Conservation (phyloP, 2,888 invertebrate genomes). For the Glyphotaelius pellucidus region DNA sequence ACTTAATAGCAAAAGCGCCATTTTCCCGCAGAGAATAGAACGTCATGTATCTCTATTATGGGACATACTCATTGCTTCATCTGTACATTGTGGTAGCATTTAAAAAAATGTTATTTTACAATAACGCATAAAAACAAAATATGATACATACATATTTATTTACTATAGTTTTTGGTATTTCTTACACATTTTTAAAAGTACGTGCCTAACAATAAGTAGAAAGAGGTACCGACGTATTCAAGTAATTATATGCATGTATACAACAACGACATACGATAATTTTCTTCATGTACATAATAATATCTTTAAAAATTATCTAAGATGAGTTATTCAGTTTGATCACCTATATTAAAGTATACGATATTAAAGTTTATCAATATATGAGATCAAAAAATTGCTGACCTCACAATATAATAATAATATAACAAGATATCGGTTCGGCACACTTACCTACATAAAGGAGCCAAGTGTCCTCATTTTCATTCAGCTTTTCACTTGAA, state of each 20-base stretch:
- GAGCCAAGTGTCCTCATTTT: slow-evolving; percentile 3
- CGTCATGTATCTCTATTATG: too few species aligned
- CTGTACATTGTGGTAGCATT: too few species aligned
- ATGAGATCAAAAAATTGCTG: neutral
- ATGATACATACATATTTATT: neutral
- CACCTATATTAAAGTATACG: neutral
- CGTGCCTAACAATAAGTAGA: neutral
- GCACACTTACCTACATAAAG: slow-evolving; percentile 29
- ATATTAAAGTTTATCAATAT: neutral
- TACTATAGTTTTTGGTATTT: neutral
- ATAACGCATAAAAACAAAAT: neutral
- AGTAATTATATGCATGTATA: neutral
- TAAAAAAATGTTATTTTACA: too few species aligned
- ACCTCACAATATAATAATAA: neutral
- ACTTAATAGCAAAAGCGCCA: too few species aligned
- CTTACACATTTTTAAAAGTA: neutral
- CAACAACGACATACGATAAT: neutral
- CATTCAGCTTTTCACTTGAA: neutral
- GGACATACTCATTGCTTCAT: too few species aligned
- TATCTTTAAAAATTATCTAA: neutral
- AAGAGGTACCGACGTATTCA: too few species aligned
- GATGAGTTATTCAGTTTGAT: neutral
- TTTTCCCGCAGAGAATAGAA: too few species aligned
- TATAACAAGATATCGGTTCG: neutral
- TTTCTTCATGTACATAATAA: neutral